Evolutionary conservation across 2,113 vertebrate species (phyloP).

Genomic region (Myrmecobius fasciatus): DNA sequence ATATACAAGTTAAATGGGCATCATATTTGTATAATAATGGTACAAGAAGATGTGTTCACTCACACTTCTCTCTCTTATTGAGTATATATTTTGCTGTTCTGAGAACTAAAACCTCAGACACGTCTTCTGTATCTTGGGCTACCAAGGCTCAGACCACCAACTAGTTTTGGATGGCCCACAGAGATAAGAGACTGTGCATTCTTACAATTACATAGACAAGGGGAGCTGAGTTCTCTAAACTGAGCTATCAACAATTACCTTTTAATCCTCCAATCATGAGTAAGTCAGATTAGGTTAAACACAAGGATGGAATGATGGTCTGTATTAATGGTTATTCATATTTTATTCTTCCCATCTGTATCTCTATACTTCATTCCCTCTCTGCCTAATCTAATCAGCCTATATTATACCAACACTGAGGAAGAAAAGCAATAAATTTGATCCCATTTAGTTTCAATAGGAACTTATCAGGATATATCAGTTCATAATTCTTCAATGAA

Average conservation of each 20-base stretch:
- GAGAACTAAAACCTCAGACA: background rate
- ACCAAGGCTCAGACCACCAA: background rate
- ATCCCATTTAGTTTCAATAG: constrained; percentile 58
- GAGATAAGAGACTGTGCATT: background rate
- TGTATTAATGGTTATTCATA: background rate
- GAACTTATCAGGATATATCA: constrained; percentile 46
- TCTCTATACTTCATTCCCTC: background rate
- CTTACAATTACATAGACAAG: background rate
- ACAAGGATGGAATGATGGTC: background rate
- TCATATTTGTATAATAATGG: background rate
- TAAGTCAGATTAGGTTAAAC: background rate
- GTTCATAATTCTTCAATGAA: constrained; percentile 56
- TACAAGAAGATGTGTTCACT: background rate
- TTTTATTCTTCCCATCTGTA: background rate
- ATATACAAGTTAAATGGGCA: background rate
- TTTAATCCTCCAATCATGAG: background rate
- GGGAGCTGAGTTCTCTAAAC: background rate
- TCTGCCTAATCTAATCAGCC: background rate
- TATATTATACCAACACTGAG: background rate
- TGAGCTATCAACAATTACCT: background rate
- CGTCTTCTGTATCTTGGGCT: background rate
- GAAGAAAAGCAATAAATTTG: constrained; percentile 72
- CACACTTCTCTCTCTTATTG: background rate
- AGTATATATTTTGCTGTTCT: background rate
- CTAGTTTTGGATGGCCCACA: background rate